Percentiles rank a stretch among this genome's conserved stretches.
Evolutionary conservation across 1,140 invertebrate genomes (phyloP).

Genomic region (Drosophila subobscura): DNA sequence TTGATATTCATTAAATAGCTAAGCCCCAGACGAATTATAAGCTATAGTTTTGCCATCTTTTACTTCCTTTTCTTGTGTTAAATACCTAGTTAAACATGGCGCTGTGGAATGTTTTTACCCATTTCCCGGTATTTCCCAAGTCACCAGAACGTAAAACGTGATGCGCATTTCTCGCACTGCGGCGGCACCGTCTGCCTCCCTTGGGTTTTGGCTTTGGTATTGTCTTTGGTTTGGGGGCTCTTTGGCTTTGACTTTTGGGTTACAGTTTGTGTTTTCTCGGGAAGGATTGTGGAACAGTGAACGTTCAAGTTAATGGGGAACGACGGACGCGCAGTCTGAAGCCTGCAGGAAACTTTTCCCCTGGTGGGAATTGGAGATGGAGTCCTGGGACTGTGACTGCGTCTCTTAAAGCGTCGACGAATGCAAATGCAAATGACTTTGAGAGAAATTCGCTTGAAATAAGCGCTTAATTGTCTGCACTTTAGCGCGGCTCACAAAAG

Average conservation of each 20-base stretch:
- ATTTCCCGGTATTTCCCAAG: slow-evolving; percentile 12
- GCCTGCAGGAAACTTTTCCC: slow-evolving; percentile 17
- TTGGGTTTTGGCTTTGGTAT: slow-evolving; percentile 9
- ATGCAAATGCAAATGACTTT: slow-evolving; percentile 61
- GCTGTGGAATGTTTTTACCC: slow-evolving; percentile 45
- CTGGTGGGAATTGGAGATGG: background rate
- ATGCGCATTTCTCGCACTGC: slow-evolving; percentile 80
- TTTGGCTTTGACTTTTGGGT: slow-evolving; percentile 18
- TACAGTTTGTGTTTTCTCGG: slow-evolving; percentile 19
- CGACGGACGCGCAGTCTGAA: slow-evolving; percentile 25
- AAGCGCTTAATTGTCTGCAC: slow-evolving; percentile 62
- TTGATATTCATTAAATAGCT: no score
- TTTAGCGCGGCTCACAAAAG: slow-evolving; percentile 30
- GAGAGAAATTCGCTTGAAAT: slow-evolving; percentile 62
- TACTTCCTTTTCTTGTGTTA: slow-evolving; percentile 44
- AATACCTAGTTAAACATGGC: slow-evolving; percentile 72
- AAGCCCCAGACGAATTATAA: background rate
- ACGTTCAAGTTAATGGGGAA: slow-evolving; percentile 66
- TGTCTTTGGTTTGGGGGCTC: slow-evolving; percentile 9
- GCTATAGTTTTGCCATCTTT: slow-evolving; percentile 29
- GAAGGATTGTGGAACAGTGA: slow-evolving; percentile 2
- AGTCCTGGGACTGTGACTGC: background rate
- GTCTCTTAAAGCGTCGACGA: slow-evolving; percentile 50
- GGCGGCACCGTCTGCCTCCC: slow-evolving; percentile 33
- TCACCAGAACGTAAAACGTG: slow-evolving; percentile 72